Conservation (phyloP, 2,113 vertebrate genomes). For the Rafetus swinhoei region DNA sequence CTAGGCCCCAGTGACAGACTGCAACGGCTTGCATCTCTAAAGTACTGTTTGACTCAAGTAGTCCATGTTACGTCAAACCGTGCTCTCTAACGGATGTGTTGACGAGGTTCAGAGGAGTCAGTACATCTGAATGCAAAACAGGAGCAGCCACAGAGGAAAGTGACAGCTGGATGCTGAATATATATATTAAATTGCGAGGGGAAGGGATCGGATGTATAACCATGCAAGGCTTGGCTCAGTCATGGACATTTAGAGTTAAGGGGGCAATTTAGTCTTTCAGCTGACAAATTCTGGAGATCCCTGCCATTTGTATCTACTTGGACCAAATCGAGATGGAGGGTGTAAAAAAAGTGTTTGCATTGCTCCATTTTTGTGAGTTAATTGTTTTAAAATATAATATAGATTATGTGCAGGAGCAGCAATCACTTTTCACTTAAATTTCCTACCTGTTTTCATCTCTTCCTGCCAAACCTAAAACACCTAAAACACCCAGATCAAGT, state of each 20-base stretch:
- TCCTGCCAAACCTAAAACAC: not conserved
- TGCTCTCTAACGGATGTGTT: slow-evolving; percentile 20
- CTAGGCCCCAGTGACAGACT: slow-evolving; percentile 29
- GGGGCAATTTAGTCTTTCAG: not conserved
- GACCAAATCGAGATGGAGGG: not conserved
- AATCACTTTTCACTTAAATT: slow-evolving; percentile 27
- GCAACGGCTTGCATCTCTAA: slow-evolving; percentile 23
- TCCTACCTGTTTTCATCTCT: not conserved
- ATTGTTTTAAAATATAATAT: not conserved
- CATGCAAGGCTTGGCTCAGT: not conserved
- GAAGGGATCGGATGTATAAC: not conserved
- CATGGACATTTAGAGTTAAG: not conserved
- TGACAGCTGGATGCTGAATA: not conserved
- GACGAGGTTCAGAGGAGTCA: slow-evolving; percentile 28
- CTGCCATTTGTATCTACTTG: not conserved
- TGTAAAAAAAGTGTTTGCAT: not conserved
- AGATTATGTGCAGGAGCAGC: not conserved
- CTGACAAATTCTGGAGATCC: not conserved
- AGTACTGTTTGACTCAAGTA: slow-evolving; percentile 54
- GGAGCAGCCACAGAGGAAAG: not conserved
- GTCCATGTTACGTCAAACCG: slow-evolving; percentile 45
- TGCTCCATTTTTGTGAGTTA: not conserved
- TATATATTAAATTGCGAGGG: not conserved
- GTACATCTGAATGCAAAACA: not conserved
- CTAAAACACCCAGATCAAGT: not conserved